Percentiles rank a stretch among this genome's conserved stretches.
Conservation (phyloP, 2,888 invertebrate species). For the Cosmia trapezina region DNA sequence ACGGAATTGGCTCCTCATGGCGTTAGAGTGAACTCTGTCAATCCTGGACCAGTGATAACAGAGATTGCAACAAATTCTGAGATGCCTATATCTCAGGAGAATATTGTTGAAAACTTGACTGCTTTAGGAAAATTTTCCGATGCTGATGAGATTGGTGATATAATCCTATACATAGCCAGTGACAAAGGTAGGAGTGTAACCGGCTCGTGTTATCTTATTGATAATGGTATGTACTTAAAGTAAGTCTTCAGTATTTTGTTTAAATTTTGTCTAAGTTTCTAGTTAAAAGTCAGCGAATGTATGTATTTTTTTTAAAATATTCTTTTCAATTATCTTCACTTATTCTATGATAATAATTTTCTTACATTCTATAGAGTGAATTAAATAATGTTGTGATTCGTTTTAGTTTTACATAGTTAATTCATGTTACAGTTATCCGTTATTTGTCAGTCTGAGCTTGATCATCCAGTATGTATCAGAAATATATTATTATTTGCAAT, state of each 20-base stretch:
- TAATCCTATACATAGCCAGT: conserved; percentile 65
- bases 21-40: conserved; percentile 91
- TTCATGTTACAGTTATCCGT: neutral
- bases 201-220: conserved; percentile 40
- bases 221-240: conserved; percentile 35
- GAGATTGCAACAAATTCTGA: conserved; percentile 80
- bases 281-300: neutral
- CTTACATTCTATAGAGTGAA: neutral
- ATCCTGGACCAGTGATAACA: conserved; percentile 78
- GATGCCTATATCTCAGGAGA: neutral
- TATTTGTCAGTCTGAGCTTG: neutral
- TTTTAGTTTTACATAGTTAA: neutral
- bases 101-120: neutral
- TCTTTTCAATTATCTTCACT: neutral
- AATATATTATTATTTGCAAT: neutral
- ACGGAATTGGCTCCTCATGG: conserved; percentile 93
- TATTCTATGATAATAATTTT: neutral
- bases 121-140: conserved; percentile 31
- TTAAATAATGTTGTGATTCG: neutral
- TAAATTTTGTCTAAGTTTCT: neutral
- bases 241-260: neutral
- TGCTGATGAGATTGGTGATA: conserved; percentile 47
- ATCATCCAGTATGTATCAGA: neutral
- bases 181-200: conserved; percentile 33
- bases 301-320: neutral